phyloP scores from a whole-genome alignment of 2,797 vertebrate genomes.

The Danionella dracula region DNA sequence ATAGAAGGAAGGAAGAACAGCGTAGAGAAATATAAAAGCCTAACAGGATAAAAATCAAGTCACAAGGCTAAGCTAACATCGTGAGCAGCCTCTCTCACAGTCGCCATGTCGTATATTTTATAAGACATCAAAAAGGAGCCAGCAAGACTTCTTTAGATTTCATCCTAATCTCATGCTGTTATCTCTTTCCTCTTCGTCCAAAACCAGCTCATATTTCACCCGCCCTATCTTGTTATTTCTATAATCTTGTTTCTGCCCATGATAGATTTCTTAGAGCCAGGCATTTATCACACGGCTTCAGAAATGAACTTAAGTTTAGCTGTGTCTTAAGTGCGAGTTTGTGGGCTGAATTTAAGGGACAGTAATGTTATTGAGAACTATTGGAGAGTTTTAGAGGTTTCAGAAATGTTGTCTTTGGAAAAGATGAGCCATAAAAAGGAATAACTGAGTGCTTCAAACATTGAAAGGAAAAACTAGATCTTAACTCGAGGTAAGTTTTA shows the following conservation, averaged over 20 bases:
- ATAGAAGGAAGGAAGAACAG: slow-evolving; percentile 17
- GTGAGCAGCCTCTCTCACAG: slow-evolving; percentile 11
- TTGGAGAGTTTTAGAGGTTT: slow-evolving; percentile 30
- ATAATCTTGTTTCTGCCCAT: slow-evolving; percentile 44
- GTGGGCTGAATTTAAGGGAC: slow-evolving; percentile 22
- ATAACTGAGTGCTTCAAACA: neutral
- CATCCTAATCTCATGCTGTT: slow-evolving; percentile 43
- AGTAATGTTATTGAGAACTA: slow-evolving; percentile 32
- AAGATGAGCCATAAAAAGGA: slow-evolving; percentile 36
- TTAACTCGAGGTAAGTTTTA: no score
- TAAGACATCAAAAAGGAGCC: slow-evolving; percentile 50
- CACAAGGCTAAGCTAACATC: slow-evolving; percentile 19
- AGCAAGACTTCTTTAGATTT: slow-evolving; percentile 51
- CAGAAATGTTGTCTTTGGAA: neutral
- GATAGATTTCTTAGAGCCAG: slow-evolving; percentile 44
- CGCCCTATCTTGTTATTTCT: slow-evolving; percentile 47
- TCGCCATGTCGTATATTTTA: slow-evolving; percentile 29
- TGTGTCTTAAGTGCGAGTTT: slow-evolving; percentile 29
- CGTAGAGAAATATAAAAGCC: slow-evolving; percentile 13
- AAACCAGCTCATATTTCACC: slow-evolving; percentile 50
- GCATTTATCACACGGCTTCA: slow-evolving; percentile 35
- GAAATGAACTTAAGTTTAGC: slow-evolving; percentile 40
- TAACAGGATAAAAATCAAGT: slow-evolving; percentile 37
- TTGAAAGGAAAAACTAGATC: neutral
- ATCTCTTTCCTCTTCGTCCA: slow-evolving; percentile 43